Evolutionary conservation across 2,797 vertebrate genomes (phyloP).

Genomic region (Lacerta bilineata): DNA sequence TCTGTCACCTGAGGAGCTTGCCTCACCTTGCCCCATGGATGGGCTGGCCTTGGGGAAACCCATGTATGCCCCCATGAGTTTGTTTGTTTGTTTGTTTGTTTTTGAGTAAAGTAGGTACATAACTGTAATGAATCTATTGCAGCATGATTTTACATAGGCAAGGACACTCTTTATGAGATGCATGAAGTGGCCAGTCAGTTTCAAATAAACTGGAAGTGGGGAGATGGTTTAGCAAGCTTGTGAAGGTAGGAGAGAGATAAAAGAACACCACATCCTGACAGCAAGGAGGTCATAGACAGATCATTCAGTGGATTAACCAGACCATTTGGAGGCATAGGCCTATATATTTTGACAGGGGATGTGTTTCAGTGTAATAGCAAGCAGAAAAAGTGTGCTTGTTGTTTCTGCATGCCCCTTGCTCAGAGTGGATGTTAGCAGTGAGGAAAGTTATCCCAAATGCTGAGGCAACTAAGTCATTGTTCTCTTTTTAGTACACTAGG

Average conservation of each 20-base stretch:
- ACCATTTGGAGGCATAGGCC: neutral
- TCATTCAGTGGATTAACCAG: neutral
- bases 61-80: too few species aligned
- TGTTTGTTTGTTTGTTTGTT: too few species aligned
- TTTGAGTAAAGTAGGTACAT: too few species aligned
- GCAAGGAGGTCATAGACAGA: neutral
- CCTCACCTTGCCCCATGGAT: too few species aligned
- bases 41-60: too few species aligned
- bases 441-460: neutral
- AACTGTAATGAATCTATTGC: too few species aligned
- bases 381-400: neutral
- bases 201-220: neutral
- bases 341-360: neutral
- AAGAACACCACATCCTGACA: neutral
- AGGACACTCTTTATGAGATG: neutral
- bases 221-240: neutral
- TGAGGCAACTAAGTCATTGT: neutral
- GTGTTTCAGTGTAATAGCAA: neutral
- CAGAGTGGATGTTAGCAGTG: neutral
- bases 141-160: neutral
- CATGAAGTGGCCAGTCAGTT: neutral
- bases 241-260: constrained; percentile 10
- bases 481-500: neutral
- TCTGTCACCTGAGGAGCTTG: too few species aligned
- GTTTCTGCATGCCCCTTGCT: neutral